Conservation (phyloP, 2,888 invertebrate species). For the Nomada goodeniana region DNA sequence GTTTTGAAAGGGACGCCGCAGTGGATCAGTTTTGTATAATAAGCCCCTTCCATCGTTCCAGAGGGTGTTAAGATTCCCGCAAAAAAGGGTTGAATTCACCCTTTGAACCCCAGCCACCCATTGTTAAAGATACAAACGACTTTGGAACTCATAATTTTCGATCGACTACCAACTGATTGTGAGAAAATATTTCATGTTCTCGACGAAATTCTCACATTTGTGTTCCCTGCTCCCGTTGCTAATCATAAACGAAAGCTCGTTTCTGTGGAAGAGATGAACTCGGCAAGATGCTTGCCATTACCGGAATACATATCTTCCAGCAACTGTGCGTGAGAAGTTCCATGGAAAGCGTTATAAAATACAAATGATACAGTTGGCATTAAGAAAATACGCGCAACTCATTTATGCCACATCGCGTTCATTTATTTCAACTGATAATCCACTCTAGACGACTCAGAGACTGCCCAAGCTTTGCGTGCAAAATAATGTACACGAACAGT, state of each 20-base stretch:
- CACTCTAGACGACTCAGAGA: background rate
- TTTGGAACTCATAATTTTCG: constrained; percentile 54
- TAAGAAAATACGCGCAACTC: background rate
- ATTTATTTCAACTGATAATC: background rate
- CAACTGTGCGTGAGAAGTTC: no score
- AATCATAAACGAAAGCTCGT: constrained; percentile 41
- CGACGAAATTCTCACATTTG: constrained; percentile 32
- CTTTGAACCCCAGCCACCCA: constrained; percentile 38
- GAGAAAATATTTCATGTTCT: constrained; percentile 54
- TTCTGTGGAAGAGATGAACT: constrained; percentile 14
- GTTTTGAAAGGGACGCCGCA: constrained; percentile 69
- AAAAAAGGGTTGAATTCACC: constrained; percentile 68
- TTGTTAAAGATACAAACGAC: constrained; percentile 55
- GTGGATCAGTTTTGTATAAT: constrained; percentile 77
- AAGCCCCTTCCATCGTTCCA: constrained; percentile 63
- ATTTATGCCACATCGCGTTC: background rate
- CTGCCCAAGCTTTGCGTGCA: constrained; percentile 12
- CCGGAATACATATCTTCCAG: background rate
- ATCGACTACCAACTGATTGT: constrained; percentile 43
- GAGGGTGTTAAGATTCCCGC: constrained; percentile 77
- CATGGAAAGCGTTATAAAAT: no score
- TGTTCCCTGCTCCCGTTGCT: constrained; percentile 7
- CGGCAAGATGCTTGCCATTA: background rate
- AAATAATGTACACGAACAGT: constrained; percentile 42
- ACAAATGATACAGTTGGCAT: background rate